Percentiles rank a stretch among this genome's conserved stretches.
Evolutionary conservation across 2,113 vertebrate genomes (phyloP).

Genomic region (Corvus hawaiiensis): DNA sequence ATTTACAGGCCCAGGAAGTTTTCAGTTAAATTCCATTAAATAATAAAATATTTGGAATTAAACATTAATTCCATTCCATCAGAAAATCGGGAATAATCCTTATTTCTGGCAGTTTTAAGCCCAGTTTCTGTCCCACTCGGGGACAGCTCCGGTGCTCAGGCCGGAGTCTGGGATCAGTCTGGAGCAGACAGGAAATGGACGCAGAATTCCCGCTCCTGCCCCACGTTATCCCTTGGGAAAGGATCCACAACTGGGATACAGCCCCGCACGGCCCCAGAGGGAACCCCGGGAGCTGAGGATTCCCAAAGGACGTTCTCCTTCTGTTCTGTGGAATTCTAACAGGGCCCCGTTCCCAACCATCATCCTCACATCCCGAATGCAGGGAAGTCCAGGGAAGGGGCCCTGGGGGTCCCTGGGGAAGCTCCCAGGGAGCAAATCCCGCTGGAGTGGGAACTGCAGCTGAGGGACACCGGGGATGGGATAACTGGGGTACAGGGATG

Average conservation of each 20-base stretch:
- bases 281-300: fast-evolving
- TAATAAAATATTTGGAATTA: neutral
- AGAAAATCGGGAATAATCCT: neutral
- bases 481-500: neutral
- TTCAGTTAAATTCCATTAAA: neutral
- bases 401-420: neutral
- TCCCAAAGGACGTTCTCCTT: fast-evolving
- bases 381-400: neutral
- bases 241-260: too few species aligned
- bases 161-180: neutral
- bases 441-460: fast-evolving
- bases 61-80: neutral
- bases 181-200: neutral
- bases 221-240: fast-evolving
- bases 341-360: neutral
- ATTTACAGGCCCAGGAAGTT: neutral
- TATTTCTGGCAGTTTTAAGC: neutral
- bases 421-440: neutral
- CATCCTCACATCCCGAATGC: neutral
- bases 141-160: neutral
- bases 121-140: fast-evolving
- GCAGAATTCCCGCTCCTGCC: neutral
- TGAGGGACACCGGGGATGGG: neutral
- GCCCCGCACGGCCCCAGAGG: fast-evolving
- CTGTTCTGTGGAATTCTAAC: fast-evolving